These are phyloP conservation scores for Erythrolamprus reginae DNA, from an alignment of 2,113 vertebrate genomes.

Conservation along the genomic window DNA sequence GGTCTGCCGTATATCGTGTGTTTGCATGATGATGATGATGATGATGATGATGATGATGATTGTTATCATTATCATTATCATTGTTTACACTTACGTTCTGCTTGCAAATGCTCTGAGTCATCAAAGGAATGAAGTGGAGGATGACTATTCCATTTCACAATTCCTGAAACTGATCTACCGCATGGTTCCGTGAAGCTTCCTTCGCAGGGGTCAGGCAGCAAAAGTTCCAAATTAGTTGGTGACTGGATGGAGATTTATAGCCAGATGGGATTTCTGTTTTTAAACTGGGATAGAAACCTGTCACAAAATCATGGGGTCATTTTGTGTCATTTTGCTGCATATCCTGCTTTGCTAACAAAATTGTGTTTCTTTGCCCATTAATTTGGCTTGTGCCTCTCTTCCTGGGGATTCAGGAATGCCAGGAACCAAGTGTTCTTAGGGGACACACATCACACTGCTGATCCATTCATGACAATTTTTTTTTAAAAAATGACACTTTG, in stretches of 20 bases:
- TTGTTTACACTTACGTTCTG: neutral
- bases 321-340: neutral
- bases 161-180: neutral
- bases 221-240: neutral
- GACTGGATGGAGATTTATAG: neutral
- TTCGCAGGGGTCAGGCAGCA: neutral
- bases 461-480: neutral
- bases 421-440: neutral
- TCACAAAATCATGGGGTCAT: neutral
- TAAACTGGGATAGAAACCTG: neutral
- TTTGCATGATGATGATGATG: no score
- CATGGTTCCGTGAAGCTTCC: neutral
- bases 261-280: neutral
- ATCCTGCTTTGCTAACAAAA: neutral
- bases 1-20: neutral
- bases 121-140: neutral
- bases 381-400: neutral
- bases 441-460: neutral
- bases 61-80: neutral
- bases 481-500: neutral
- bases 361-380: neutral
- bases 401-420: neutral
- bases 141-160: neutral
- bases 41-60: no score
- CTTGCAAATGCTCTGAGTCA: neutral